Percentiles rank a stretch among this genome's conserved stretches.
phyloP scores from a whole-genome alignment of 2,888 invertebrate genomes.

The Lysandra coridon region DNA sequence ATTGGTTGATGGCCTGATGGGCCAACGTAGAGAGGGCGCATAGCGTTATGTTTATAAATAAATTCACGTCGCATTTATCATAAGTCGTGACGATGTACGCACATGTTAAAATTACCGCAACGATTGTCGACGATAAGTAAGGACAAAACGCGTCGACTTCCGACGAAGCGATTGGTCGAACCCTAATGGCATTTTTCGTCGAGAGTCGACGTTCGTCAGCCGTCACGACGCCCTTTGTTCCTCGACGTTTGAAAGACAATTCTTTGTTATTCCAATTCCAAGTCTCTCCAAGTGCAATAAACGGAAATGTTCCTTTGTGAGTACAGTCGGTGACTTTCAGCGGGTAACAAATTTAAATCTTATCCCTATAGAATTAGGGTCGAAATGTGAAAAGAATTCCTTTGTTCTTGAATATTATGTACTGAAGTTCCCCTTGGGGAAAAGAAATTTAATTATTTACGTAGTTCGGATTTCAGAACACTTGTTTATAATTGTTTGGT shows the following conservation, averaged over 20 bases:
- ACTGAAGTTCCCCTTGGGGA: background rate
- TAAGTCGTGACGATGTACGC: background rate
- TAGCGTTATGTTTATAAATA: background rate
- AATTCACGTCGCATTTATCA: background rate
- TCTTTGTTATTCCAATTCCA: slow-evolving; percentile 20
- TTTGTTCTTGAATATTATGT: background rate
- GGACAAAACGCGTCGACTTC: background rate
- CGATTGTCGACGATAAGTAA: background rate
- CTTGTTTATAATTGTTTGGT: background rate
- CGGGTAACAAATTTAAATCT: background rate
- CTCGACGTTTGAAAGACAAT: slow-evolving; percentile 26
- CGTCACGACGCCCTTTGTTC: slow-evolving; percentile 21
- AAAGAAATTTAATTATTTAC: background rate
- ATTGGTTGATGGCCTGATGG: no score
- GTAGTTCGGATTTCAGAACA: background rate
- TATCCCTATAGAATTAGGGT: background rate
- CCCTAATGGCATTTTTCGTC: slow-evolving; percentile 18
- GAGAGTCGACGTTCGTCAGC: slow-evolving; percentile 17
- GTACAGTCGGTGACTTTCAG: background rate
- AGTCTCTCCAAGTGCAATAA: slow-evolving; percentile 19
- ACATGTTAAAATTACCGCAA: background rate
- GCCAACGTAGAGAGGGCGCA: no score
- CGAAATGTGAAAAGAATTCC: background rate
- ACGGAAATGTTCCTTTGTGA: slow-evolving; percentile 22
- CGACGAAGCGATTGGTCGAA: background rate